Evolutionary conservation across 2,797 vertebrate species (phyloP).

Genomic region (Siniperca undulata): DNA sequence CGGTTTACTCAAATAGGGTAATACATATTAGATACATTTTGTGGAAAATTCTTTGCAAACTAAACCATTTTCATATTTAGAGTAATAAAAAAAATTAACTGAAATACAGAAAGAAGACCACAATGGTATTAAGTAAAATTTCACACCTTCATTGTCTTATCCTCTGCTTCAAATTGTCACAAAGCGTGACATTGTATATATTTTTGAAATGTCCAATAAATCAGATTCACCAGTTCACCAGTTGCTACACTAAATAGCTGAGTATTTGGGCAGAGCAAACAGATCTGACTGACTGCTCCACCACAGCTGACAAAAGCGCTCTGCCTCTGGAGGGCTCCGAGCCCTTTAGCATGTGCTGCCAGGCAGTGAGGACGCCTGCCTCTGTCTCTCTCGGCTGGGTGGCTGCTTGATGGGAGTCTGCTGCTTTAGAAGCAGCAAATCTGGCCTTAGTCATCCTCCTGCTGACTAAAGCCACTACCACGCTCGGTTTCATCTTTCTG

Average conservation of each 20-base stretch:
- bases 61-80: background rate
- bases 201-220: conserved; percentile 12
- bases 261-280: conserved; percentile 45
- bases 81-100: background rate
- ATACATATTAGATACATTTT: background rate
- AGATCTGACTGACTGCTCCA: conserved; percentile 74
- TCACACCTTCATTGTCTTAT: background rate
- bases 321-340: conserved; percentile 66
- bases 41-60: background rate
- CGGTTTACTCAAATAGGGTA: background rate
- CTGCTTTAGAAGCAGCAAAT: conserved; percentile 69
- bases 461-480: conserved; percentile 59
- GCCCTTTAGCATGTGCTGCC: conserved; percentile 73
- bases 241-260: conserved; percentile 27
- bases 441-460: conserved; percentile 57
- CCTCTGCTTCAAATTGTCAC: background rate
- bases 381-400: conserved; percentile 64
- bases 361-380: conserved; percentile 67
- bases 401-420: conserved; percentile 70
- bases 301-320: conserved; percentile 59
- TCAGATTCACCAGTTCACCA: conserved; percentile 13
- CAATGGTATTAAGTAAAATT: background rate
- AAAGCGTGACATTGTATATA: background rate
- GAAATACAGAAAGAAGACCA: background rate
- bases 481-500: conserved; percentile 61